Conservation (phyloP, 2,113 vertebrate species). For the Dendropsophus ebraccatus region DNA sequence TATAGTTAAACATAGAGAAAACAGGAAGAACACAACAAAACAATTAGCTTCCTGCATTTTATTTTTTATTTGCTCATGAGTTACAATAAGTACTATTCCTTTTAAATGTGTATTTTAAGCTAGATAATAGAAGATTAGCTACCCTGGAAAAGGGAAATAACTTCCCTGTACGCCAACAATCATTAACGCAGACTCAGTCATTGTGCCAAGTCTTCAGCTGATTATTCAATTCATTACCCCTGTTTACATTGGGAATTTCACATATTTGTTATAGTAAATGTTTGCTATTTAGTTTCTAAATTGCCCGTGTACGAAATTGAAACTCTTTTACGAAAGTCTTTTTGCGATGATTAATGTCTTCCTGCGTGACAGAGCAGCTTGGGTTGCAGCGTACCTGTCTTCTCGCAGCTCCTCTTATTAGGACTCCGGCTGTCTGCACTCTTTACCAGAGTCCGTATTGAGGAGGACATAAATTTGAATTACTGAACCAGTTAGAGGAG, state of each 20-base stretch:
- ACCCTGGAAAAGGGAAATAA: constrained; percentile 24
- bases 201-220: constrained; percentile 32
- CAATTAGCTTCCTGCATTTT: neutral
- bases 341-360: constrained; percentile 58
- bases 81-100: neutral
- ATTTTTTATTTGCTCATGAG: neutral
- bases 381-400: constrained; percentile 8
- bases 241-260: constrained; percentile 60
- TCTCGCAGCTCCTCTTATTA: constrained; percentile 22
- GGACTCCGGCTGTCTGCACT: neutral
- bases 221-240: constrained; percentile 50
- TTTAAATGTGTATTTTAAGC: constrained; percentile 11
- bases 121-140: neutral
- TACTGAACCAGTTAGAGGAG: constrained; percentile 41
- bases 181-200: neutral
- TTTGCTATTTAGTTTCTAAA: constrained; percentile 52
- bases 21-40: neutral
- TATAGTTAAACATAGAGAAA: neutral
- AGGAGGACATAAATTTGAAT: constrained; percentile 47
- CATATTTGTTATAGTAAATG: constrained; percentile 58
- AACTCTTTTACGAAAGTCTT: constrained; percentile 12
- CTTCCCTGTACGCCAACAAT: constrained; percentile 9
- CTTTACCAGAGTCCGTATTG: constrained; percentile 43
- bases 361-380: neutral
- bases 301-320: constrained; percentile 54